Conservation (phyloP, 2,888 invertebrate genomes). For the Danaus chrysippus region DNA sequence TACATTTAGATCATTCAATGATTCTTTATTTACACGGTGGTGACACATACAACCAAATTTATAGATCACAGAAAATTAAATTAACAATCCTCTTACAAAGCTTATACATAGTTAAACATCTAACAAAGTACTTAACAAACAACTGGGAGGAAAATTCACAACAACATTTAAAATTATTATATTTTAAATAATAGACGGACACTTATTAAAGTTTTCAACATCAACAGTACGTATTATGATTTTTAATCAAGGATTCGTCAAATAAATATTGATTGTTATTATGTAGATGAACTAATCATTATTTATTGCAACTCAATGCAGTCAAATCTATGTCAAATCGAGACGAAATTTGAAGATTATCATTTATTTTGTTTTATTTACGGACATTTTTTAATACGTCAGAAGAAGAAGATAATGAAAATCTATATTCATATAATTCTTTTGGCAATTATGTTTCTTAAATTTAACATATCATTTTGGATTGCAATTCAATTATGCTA, state of each 20-base stretch:
- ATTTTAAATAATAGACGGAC: neutral
- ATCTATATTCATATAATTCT: too few species aligned
- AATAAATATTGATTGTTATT: conserved; percentile 4
- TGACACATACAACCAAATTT: conserved; percentile 62
- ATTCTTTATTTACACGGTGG: conserved; percentile 76
- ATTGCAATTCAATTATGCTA: too few species aligned
- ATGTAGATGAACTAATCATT: conserved; percentile 12
- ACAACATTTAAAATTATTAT: conserved; percentile 3
- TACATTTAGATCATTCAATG: conserved; percentile 78
- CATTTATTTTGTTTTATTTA: neutral
- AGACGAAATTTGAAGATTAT: neutral
- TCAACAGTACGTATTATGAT: too few species aligned
- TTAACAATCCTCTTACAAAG: conserved; percentile 33
- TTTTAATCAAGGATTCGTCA: too few species aligned
- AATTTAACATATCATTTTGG: too few species aligned
- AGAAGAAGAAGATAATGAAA: too few species aligned
- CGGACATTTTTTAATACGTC: too few species aligned
- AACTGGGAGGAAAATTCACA: conserved; percentile 14
- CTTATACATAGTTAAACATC: conserved; percentile 13
- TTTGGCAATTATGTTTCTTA: too few species aligned
- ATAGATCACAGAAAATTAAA: conserved; percentile 66
- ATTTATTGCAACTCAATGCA: conserved; percentile 64
- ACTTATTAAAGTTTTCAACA: neutral
- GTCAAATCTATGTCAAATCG: conserved; percentile 62
- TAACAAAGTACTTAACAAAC: conserved; percentile 15